These are phyloP conservation scores for Gadus chalcogrammus DNA, from an alignment of 2,113 vertebrate species.

Conservation along the genomic window DNA sequence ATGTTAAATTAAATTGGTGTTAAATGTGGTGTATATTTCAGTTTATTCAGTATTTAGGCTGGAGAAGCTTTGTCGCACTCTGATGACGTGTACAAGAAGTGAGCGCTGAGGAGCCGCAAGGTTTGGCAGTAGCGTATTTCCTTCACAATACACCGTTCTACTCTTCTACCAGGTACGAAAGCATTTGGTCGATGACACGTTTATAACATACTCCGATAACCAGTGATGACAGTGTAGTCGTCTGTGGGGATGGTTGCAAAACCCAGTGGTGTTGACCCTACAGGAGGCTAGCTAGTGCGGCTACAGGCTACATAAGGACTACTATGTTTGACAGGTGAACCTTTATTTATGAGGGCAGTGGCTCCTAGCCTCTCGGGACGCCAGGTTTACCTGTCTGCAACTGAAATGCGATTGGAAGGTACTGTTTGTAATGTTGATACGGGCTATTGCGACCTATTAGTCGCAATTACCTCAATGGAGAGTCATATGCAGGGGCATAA, in stretches of 20 bases:
- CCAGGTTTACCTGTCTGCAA: no score
- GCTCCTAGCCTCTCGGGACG: no score
- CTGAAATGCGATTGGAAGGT: no score
- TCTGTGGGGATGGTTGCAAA: not conserved
- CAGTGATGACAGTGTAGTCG: rapidly evolving
- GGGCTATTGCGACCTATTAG: no score
- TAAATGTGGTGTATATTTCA: no score
- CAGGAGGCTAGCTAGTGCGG: not conserved
- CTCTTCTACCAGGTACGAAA: constrained; percentile 57
- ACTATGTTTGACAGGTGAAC: constrained; percentile 10
- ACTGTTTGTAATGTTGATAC: no score
- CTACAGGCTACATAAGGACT: constrained; percentile 30
- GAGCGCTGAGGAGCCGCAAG: constrained; percentile 49
- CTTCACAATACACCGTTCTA: constrained; percentile 13
- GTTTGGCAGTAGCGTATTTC: constrained; percentile 33
- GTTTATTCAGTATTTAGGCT: not conserved
- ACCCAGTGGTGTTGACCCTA: constrained; percentile 40
- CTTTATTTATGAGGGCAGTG: no score
- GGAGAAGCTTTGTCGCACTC: constrained; percentile 32
- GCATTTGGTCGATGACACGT: not conserved
- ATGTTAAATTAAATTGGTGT: no score
- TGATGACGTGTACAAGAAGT: constrained; percentile 49
- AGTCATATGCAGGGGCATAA: no score
- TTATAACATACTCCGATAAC: not conserved
- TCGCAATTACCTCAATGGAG: no score